Base-by-base conservation (phyloP, 1,140 invertebrate genomes). In the Kradibia gibbosae region DNA sequence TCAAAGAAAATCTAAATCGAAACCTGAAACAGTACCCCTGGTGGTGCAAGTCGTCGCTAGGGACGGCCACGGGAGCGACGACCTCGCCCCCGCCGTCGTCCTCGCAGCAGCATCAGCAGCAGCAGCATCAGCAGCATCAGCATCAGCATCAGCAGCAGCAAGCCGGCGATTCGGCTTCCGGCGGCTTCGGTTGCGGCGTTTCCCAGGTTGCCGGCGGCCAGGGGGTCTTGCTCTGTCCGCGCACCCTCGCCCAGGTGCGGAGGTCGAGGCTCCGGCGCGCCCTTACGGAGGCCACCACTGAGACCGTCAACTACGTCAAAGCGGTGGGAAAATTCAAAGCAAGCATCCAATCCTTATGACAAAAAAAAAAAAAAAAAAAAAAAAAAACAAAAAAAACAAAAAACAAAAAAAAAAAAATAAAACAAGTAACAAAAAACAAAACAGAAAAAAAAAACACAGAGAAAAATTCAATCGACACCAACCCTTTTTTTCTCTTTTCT, bases 221-320 rank as follows among this genome's bases (percentile, higher is more conserved):
- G 94, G 95, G 95, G 86, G 94, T 96, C 92, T 94, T 96, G 90
- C 95, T 96, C 92, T 96, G 95, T 92, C 95, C 96, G 89, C 95
- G 95, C 92, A 96, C 95, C 88, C 93, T 97, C 94, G 94, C 96
- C 91, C 95, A 96, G 93, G 94, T 94, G 87, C 94, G 96, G 88
- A 94, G 96, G 86, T 93, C 95, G 87, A 93, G 95, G 88, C 94
- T 97, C 90, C 94, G 96, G 89, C 94, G 96, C 88, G 96, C 96
- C 86, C 95, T 96, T 92, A 97, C 96, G 89, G 96, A 97, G 92
- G 95, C 96, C 87, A 96, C 95, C 87, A 94, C 95, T 91, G 96
- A 97, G 92, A 96, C 95, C 88, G 94, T 96, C 92, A 94, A 93
- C 93, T 95, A 95, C 94, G 95, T 95, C 92, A 96, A 95, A 95